Conservation (phyloP, 2,888 invertebrate genomes). For the Acleris laterana region DNA sequence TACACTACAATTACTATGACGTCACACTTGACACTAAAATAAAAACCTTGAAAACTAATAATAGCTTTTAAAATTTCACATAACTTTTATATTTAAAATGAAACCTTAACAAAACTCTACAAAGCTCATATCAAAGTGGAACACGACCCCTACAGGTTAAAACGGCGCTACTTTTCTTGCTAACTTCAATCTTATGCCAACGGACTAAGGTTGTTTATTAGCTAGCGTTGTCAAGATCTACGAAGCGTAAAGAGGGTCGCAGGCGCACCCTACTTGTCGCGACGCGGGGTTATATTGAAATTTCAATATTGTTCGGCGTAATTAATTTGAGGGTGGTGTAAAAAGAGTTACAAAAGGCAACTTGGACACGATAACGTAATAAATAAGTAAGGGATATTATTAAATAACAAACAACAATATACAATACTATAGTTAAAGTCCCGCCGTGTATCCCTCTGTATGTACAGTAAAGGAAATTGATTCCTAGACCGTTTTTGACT, state of each 20-base stretch:
- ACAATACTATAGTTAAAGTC: too few relatives aligned
- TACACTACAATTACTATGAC: too few relatives aligned
- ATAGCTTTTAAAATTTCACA: too few relatives aligned
- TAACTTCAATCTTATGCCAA: background rate
- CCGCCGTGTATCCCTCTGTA: too few relatives aligned
- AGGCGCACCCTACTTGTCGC: constrained; percentile 48
- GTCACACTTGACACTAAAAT: too few relatives aligned
- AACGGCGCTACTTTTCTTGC: background rate
- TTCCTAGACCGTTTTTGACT: too few relatives aligned
- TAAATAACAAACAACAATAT: too few relatives aligned
- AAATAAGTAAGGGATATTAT: background rate
- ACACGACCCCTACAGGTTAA: background rate
- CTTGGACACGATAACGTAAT: background rate
- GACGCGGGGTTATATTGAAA: constrained; percentile 17
- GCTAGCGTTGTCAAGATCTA: constrained; percentile 8
- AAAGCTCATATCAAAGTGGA: background rate
- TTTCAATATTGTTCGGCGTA: constrained; percentile 28
- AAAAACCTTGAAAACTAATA: too few relatives aligned
- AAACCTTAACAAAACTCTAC: constrained; percentile 1
- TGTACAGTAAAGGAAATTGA: too few relatives aligned
- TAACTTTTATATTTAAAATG: background rate
- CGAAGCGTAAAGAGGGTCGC: constrained; percentile 44
- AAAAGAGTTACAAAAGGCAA: constrained; percentile 22
- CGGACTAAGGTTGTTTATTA: background rate
- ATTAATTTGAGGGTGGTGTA: constrained; percentile 26